These are phyloP conservation scores for Mormyrus lacerda DNA, from an alignment of 2,113 vertebrate species.

Conservation along the genomic window DNA sequence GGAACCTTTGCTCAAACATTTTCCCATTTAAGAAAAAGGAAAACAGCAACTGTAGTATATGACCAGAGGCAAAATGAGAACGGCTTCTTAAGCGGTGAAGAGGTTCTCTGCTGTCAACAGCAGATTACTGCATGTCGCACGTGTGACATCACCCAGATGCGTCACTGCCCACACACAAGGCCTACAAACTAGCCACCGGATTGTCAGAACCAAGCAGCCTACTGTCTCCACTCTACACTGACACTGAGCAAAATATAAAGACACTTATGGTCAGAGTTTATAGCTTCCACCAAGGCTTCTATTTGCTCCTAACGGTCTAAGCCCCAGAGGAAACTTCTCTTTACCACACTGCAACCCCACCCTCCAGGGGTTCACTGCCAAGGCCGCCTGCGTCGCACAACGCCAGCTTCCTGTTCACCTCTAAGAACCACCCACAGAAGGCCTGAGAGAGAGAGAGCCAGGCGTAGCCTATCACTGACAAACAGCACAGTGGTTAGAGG, in stretches of 20 bases:
- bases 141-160: slow-evolving; percentile 11
- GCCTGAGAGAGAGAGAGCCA: neutral
- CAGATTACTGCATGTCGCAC: neutral
- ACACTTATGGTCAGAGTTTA: slow-evolving; percentile 47
- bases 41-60: neutral
- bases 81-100: neutral
- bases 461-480: slow-evolving; percentile 43
- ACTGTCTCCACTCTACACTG: slow-evolving; percentile 5
- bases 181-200: slow-evolving; percentile 19
- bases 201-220: neutral
- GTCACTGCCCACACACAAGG: slow-evolving; percentile 40
- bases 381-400: slow-evolving; percentile 37
- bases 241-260: neutral
- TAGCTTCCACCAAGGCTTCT: slow-evolving; percentile 60
- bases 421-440: slow-evolving; percentile 19
- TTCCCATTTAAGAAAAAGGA: neutral
- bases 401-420: slow-evolving; percentile 68
- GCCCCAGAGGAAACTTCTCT: slow-evolving; percentile 55
- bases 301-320: slow-evolving; percentile 46
- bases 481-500: slow-evolving; percentile 33
- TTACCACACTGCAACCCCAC: slow-evolving; percentile 16
- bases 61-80: neutral
- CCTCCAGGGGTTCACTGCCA: slow-evolving; percentile 30
- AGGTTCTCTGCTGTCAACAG: neutral
- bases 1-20: neutral